Evolutionary conservation across 2,113 vertebrate species (phyloP), one percentile per base, ranked within the genome.

Genomic region (Ptilorrhoa leucosticta): DNA sequence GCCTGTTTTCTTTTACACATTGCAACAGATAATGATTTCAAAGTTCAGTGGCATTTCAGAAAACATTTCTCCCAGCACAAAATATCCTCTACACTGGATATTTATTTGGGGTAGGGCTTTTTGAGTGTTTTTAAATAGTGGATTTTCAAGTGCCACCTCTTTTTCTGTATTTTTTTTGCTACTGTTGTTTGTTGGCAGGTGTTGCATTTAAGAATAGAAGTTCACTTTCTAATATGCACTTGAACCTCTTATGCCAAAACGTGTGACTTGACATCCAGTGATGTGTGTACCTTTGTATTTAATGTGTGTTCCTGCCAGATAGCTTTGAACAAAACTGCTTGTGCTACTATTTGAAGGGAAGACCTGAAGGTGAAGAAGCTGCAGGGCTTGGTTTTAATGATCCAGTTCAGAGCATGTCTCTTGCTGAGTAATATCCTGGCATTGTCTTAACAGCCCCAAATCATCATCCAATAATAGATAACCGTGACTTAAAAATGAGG

Each of bases 311-410:
- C 47, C 48, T 96, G 53, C 37, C 50, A 21, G 37, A 47, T 13
- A 78, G 61, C 51, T 40, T 68, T 40, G 44, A 39, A 87, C 15
- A 45, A 45, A 78, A 76, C 53, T 48, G 37, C 47, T 70, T 28
- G 11, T 89, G 27, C 51, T 94, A 30, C 30, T 93, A 26, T 64
- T 82, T 68, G 13, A 33, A 88, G 73, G 54, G 63, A 91, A 40
- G 84, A 90, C 83, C 72, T 94, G 89, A 94, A 84, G 81, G 90
- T 90, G 73, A 72, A 78, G 87, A 73, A 85, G 70, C 91, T 96
- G 23, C 75, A 95, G 86, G 87, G 87, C 78, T 92, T 93, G 42
- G 40, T 97, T 97, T 95, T 96, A 94, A 92, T 94, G 81, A 95
- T 83, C 61, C 50, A 63, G 35, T 37, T 92, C 39, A 73, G 78